These are phyloP conservation scores for Diplazon laetatorius DNA, from an alignment of 2,888 invertebrate species.

Conservation along the genomic window DNA sequence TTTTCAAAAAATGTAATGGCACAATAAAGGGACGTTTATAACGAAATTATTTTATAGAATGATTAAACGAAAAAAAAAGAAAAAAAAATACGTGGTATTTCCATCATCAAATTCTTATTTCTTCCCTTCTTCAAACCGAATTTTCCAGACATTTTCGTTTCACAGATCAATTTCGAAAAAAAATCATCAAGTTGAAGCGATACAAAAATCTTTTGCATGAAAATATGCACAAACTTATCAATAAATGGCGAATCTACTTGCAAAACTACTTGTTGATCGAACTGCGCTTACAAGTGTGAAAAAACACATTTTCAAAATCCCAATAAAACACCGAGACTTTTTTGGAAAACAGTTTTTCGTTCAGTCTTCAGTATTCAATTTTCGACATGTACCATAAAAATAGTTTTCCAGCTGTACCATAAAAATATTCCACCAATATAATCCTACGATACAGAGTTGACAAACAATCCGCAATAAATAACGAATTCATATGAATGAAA, in stretches of 20 bases:
- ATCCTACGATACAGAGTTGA: background rate
- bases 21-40: background rate
- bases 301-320: too few relatives aligned
- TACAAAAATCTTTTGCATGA: background rate
- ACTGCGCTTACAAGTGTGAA: too few relatives aligned
- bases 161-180: too few relatives aligned
- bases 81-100: slow-evolving; percentile 20
- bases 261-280: too few relatives aligned
- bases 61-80: background rate
- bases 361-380: too few relatives aligned
- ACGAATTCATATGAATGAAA: slow-evolving; percentile 20
- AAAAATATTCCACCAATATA: too few relatives aligned
- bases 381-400: too few relatives aligned
- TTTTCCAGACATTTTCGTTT: background rate
- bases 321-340: too few relatives aligned
- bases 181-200: too few relatives aligned
- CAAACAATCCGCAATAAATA: slow-evolving; percentile 1
- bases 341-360: too few relatives aligned
- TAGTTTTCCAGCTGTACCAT: too few relatives aligned
- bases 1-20: background rate
- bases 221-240: slow-evolving; percentile 7
- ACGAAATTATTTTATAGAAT: slow-evolving; percentile 15
- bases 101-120: background rate
- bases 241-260: too few relatives aligned
- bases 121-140: background rate